Percentiles rank a stretch among this genome's conserved stretches.
These are phyloP conservation scores for Sander vitreus DNA, from an alignment of 2,113 vertebrate genomes.

Conservation along the genomic window DNA sequence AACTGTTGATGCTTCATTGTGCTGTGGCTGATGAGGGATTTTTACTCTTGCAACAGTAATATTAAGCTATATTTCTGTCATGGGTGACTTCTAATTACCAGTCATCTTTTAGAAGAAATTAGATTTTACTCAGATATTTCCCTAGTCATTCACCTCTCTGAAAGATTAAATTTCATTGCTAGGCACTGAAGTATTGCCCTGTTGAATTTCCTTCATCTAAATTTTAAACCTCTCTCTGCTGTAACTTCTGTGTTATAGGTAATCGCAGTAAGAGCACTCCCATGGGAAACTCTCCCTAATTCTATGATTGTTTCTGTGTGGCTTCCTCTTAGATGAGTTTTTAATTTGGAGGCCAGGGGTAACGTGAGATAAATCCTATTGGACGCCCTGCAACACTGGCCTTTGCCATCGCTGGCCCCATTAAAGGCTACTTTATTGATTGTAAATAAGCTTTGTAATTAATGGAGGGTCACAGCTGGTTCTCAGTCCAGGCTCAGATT, in stretches of 20 bases:
- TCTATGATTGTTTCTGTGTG: constrained; percentile 47
- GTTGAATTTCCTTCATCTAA: constrained; percentile 11
- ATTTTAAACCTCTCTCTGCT: neutral
- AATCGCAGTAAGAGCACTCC: constrained; percentile 61
- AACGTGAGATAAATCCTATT: constrained; percentile 71
- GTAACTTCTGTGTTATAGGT: constrained; percentile 39
- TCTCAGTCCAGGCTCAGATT: constrained; percentile 28
- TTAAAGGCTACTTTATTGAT: constrained; percentile 77
- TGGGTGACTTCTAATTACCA: constrained; percentile 24
- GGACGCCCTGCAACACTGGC: constrained; percentile 54
- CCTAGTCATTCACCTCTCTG: neutral
- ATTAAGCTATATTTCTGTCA: constrained; percentile 21
- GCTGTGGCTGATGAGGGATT: constrained; percentile 26
- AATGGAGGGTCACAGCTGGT: constrained; percentile 57
- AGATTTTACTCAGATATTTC: constrained; percentile 22
- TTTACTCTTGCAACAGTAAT: neutral
- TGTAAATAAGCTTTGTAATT: constrained; percentile 74
- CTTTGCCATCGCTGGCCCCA: constrained; percentile 60
- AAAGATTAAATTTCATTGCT: constrained; percentile 1
- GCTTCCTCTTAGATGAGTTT: constrained; percentile 57
- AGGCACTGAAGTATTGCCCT: neutral
- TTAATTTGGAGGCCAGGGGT: constrained; percentile 61
- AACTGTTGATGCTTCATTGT: constrained; percentile 44
- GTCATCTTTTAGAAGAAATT: constrained; percentile 24
- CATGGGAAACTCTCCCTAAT: constrained; percentile 55